Evolutionary conservation across 2,113 vertebrate species (phyloP).

Genomic region (Pteropus alecto): DNA sequence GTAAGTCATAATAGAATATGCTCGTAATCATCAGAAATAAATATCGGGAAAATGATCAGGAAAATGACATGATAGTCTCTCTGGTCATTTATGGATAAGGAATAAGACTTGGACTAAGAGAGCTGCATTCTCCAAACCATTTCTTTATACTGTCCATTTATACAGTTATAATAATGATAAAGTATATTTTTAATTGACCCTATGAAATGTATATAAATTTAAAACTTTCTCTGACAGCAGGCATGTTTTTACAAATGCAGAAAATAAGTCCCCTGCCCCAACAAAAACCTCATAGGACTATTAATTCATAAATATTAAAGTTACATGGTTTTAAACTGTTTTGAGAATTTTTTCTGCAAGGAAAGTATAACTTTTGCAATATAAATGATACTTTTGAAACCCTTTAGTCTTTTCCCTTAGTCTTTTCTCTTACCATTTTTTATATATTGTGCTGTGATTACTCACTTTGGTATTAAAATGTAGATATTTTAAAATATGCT

Average conservation of each 20-base stretch:
- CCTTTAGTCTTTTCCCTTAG: neutral
- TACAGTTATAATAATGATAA: neutral
- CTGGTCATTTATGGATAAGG: neutral
- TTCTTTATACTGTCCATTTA: neutral
- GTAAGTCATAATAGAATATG: conserved; percentile 81
- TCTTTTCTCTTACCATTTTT: neutral
- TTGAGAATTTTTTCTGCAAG: neutral
- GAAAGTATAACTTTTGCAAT: neutral
- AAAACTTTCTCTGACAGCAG: neutral
- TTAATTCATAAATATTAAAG: neutral
- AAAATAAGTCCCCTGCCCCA: neutral
- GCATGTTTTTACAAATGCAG: neutral
- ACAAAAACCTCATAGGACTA: neutral
- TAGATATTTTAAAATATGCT: neutral
- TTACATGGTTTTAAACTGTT: neutral
- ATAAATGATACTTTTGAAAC: neutral
- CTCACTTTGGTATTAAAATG: conserved; percentile 18
- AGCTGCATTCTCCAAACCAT: neutral
- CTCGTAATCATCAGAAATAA: neutral
- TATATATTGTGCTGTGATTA: neutral
- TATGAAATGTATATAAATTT: neutral
- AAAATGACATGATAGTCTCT: neutral
- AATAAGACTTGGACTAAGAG: neutral
- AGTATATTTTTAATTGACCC: neutral
- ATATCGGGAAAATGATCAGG: neutral